phyloP scores from a whole-genome alignment of 1,140 invertebrate genomes.

The Stratiolaelaps scimitus region DNA sequence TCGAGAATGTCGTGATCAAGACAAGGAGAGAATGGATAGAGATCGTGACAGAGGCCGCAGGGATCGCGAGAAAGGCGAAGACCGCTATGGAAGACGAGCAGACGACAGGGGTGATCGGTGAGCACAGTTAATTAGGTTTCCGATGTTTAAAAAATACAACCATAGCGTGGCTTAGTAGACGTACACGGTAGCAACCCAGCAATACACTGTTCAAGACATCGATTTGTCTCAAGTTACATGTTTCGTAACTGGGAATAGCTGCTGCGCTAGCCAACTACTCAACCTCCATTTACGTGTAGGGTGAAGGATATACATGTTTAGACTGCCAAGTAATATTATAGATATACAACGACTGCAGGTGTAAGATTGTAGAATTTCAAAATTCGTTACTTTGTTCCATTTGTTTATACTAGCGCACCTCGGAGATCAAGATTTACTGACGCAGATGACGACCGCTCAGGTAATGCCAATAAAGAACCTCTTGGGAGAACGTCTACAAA shows the following conservation, averaged over 20 bases:
- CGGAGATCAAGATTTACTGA: conserved; percentile 19
- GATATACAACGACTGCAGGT: too few species aligned
- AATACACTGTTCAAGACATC: too few species aligned
- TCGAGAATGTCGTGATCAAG: conserved; percentile 3
- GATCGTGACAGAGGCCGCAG: neutral
- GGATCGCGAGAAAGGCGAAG: conserved; percentile 16
- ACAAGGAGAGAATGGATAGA: neutral
- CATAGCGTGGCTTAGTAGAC: too few species aligned
- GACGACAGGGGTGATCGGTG: conserved; percentile 7
- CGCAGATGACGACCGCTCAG: conserved; percentile 17
- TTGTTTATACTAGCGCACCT: neutral
- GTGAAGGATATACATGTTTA: too few species aligned
- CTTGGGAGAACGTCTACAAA: neutral
- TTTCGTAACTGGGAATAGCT: too few species aligned
- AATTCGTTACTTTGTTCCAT: too few species aligned
- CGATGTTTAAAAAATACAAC: neutral
- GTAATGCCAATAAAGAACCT: conserved; percentile 20
- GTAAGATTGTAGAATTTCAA: too few species aligned
- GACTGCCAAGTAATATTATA: too few species aligned
- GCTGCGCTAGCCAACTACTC: too few species aligned
- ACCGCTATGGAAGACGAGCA: neutral
- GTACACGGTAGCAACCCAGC: too few species aligned
- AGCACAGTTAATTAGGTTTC: neutral
- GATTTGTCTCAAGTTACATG: too few species aligned
- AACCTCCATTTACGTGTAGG: too few species aligned